Conservation (phyloP, 2,888 invertebrate species). For the Spisula solida region DNA sequence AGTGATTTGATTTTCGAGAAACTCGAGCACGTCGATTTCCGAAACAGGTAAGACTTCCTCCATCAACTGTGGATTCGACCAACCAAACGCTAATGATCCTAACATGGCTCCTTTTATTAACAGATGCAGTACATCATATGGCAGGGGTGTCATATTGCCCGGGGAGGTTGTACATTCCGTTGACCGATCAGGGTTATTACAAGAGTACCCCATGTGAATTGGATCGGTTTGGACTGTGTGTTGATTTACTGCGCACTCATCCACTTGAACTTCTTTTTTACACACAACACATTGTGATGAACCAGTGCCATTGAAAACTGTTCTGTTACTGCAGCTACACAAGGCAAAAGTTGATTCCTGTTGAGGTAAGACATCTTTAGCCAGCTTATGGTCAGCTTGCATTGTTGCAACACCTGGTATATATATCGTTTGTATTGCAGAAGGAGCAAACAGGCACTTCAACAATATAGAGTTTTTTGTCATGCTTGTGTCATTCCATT, state of each 20-base stretch:
- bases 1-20: neutral
- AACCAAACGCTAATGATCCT: constrained; percentile 50
- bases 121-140: constrained; percentile 31
- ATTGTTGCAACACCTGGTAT: neutral
- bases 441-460: neutral
- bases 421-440: neutral
- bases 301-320: neutral
- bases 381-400: neutral
- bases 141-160: constrained; percentile 38
- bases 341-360: neutral
- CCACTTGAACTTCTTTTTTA: neutral
- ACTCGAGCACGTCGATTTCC: neutral
- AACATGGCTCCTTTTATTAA: constrained; percentile 53
- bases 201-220: neutral
- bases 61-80: neutral
- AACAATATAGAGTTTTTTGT: neutral
- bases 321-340: constrained; percentile 19
- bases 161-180: neutral
- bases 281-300: neutral
- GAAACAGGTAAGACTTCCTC: constrained; percentile 8
- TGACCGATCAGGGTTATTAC: neutral
- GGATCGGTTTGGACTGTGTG: neutral
- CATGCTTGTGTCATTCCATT: neutral
- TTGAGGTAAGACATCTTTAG: neutral
- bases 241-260: neutral